A percentile compares a stretch with the other conserved stretches of the same genome.
Conservation (phyloP, 2,888 invertebrate genomes). For the Charanyca ferruginea region DNA sequence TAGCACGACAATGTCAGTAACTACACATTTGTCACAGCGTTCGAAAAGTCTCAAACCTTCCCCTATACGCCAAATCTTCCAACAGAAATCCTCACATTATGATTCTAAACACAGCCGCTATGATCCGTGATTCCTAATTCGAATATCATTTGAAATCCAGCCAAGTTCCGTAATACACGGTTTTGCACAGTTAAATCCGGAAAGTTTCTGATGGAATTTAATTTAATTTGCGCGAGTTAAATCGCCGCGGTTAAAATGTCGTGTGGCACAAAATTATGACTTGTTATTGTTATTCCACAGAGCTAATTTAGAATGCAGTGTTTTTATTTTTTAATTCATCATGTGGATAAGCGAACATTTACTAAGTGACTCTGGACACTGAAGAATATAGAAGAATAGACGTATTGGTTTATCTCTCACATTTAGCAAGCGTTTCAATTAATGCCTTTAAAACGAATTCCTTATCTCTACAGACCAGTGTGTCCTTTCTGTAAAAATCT, state of each 20-base stretch:
- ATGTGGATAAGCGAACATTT: too few species aligned
- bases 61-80: slow-evolving; percentile 6
- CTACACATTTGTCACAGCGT: neutral
- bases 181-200: slow-evolving; percentile 30
- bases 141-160: slow-evolving; percentile 52
- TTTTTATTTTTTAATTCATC: too few species aligned
- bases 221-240: slow-evolving; percentile 44
- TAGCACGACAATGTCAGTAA: too few species aligned
- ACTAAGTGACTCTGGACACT: too few species aligned
- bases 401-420: too few species aligned
- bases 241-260: slow-evolving; percentile 35
- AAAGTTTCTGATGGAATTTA: slow-evolving; percentile 48
- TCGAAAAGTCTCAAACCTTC: neutral
- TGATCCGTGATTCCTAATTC: slow-evolving; percentile 37
- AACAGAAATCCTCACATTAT: slow-evolving; percentile 23
- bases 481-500: too few species aligned
- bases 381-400: too few species aligned
- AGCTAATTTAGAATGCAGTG: slow-evolving; percentile 18
- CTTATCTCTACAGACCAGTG: too few species aligned
- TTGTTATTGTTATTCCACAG: slow-evolving; percentile 15
- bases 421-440: too few species aligned
- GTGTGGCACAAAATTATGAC: slow-evolving; percentile 42
- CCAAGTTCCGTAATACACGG: slow-evolving; percentile 38
- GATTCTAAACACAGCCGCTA: slow-evolving; percentile 32
- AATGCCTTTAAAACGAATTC: too few species aligned